These are phyloP conservation scores for Ochotona curzoniae DNA, from an alignment of 2,113 vertebrate species.

Conservation along the genomic window DNA sequence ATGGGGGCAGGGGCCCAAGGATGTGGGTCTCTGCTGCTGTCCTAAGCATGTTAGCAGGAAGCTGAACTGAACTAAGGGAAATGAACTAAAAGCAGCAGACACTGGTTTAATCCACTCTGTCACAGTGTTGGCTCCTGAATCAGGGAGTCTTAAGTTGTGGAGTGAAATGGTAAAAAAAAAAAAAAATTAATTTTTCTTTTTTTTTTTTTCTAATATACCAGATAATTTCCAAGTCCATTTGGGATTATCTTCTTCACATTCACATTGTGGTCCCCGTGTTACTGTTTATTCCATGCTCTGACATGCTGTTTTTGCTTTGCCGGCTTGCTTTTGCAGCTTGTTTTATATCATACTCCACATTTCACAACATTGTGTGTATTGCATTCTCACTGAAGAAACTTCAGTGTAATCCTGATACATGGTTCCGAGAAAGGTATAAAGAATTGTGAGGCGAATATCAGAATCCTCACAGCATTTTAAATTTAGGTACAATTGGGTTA, in stretches of 20 bases:
- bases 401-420: not conserved
- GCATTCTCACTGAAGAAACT: not conserved
- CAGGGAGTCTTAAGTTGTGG: not conserved
- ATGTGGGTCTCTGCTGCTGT: no score
- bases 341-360: not conserved
- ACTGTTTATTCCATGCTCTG: not conserved
- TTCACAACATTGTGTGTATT: not conserved
- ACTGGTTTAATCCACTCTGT: no score
- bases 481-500: not conserved
- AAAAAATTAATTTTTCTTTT: not conserved
- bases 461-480: not conserved
- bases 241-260: not conserved
- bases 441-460: not conserved
- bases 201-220: not conserved
- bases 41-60: no score
- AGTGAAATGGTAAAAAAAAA: constrained; percentile 18
- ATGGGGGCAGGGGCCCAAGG: no score
- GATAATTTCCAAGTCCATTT: not conserved
- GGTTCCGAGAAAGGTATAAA: not conserved
- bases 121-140: not conserved
- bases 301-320: not conserved
- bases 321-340: not conserved
- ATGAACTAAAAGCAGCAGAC: no score
- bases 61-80: no score
- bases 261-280: not conserved